These are phyloP conservation scores for Hipposideros larvatus DNA, from an alignment of 2,797 vertebrate species.

Conservation along the genomic window DNA sequence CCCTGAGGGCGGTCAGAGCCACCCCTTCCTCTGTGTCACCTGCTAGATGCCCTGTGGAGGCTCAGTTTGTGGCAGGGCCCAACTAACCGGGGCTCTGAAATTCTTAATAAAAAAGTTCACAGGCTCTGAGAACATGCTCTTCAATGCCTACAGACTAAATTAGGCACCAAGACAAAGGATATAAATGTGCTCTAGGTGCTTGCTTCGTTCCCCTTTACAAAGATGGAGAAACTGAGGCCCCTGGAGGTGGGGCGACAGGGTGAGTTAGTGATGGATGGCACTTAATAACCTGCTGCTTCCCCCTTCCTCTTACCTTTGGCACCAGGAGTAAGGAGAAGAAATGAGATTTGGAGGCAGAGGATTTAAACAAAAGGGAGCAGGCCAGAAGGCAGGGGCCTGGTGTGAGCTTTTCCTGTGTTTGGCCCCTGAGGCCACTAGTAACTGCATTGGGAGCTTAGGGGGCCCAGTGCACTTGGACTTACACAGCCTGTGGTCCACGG, in stretches of 20 bases:
- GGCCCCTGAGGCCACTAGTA: neutral
- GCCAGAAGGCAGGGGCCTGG: no score
- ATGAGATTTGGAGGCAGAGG: neutral
- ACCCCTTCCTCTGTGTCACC: neutral
- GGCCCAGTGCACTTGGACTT: neutral
- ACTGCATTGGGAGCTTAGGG: neutral
- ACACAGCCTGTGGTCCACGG: neutral
- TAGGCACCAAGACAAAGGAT: neutral
- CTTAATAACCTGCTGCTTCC: neutral
- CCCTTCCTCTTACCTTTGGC: neutral
- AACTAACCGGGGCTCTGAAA: neutral
- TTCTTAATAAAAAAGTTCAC: neutral
- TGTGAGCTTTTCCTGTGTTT: neutral
- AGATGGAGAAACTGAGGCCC: neutral
- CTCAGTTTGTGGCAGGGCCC: neutral
- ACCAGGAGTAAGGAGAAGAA: neutral
- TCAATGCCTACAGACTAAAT: neutral
- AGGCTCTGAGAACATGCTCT: neutral
- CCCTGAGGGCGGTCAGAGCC: neutral
- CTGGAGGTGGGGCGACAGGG: neutral
- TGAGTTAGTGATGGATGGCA: neutral
- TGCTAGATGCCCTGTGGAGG: neutral
- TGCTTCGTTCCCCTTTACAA: neutral
- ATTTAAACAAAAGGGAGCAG: neutral
- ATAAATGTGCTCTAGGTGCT: accelerated